Evolutionary conservation across 2,113 vertebrate genomes (phyloP), one percentile per base, ranked within the genome.

Genomic region (Podarcis cretensis): DNA sequence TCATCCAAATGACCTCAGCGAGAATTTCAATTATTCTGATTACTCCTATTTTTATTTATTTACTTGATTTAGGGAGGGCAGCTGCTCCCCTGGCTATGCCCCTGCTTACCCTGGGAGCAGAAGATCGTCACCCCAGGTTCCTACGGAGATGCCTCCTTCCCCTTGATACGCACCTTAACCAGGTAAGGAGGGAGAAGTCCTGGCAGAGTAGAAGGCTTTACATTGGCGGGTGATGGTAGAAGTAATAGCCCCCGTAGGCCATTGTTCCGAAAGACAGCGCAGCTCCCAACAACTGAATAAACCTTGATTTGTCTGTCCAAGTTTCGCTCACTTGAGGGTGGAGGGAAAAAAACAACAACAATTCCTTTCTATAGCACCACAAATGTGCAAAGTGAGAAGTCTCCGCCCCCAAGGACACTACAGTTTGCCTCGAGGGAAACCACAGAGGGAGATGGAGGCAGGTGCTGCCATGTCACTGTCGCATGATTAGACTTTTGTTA

Each of bases 181-280:
- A 59, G 9, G 43, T 12, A 48, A 59, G 35, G 73, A 69, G 16
- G 63, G 74, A 21, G 59, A 30, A 3, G 57, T 21, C 4, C n/a
- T 5, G 77, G 21, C 59, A 54, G 40, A 23, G 21, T 13, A 1
- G 40, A 27, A 8, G 1, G 30, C 37, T 68, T 77, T 43, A 88
- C 43, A 35, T 13, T 1, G 54, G 30, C 16, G 21, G 74, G 43
- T 88, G 25, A 74, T 57, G 54, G 81, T 69, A 88, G 21, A 78
- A 57, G 73, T 83, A 88, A 48, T 83, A 88, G 63, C 87, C 30
- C 1, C 87, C 73, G 12, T 83, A 88, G 2, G 63, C 81, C 81
- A 88, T 8, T 1, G 81, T 78, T 10, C 87, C 73, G 2, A 69
- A 18, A 2, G 59, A 88, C 13, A 88, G 23, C 13, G 21, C 6